Percentiles rank a stretch among this genome's conserved stretches.
Conservation (phyloP, 2,797 vertebrate genomes). For the Toxotes lorentzi region DNA sequence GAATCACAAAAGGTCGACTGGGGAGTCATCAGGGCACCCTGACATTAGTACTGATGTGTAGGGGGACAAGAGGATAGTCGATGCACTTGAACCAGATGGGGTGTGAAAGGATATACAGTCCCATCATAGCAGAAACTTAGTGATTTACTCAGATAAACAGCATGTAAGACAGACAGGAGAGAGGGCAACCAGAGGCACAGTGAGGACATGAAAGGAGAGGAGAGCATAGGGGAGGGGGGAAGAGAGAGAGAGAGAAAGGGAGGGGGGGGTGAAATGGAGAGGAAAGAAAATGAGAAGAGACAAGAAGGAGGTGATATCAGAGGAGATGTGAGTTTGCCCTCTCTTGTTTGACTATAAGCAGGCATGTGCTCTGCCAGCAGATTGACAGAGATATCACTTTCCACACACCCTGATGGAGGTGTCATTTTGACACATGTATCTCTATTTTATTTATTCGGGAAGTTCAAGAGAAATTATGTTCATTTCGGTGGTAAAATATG, state of each 20-base stretch:
- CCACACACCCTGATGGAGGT: slow-evolving; percentile 3
- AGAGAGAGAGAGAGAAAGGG: background rate
- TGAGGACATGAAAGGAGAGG: slow-evolving; percentile 16
- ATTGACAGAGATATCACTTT: slow-evolving; percentile 39
- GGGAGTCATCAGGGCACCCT: slow-evolving; percentile 29
- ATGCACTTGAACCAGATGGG: slow-evolving; percentile 36
- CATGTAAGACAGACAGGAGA: background rate
- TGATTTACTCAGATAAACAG: slow-evolving; percentile 29
- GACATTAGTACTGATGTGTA: slow-evolving; percentile 21
- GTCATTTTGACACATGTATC: slow-evolving; percentile 13
- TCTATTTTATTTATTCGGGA: background rate
- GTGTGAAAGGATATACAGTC: slow-evolving; percentile 12
- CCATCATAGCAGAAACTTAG: slow-evolving; percentile 11
- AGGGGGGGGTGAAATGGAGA: slow-evolving; percentile 8
- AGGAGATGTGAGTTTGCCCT: slow-evolving; percentile 5
- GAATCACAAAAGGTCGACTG: slow-evolving; percentile 57
- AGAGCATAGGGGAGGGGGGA: slow-evolving; percentile 5
- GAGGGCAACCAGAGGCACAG: slow-evolving; percentile 16
- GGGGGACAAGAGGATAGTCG: slow-evolving; percentile 37
- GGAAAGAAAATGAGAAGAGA: slow-evolving; percentile 32
- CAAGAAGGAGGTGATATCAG: slow-evolving; percentile 18
- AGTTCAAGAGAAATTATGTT: background rate
- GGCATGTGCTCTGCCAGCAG: slow-evolving; percentile 20
- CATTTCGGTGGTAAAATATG: slow-evolving; percentile 6
- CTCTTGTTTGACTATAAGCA: slow-evolving; percentile 48